Percentiles rank a stretch among this genome's conserved stretches.
Conservation (phyloP, 1,140 invertebrate species). For the Rhyzopertha dominica region DNA sequence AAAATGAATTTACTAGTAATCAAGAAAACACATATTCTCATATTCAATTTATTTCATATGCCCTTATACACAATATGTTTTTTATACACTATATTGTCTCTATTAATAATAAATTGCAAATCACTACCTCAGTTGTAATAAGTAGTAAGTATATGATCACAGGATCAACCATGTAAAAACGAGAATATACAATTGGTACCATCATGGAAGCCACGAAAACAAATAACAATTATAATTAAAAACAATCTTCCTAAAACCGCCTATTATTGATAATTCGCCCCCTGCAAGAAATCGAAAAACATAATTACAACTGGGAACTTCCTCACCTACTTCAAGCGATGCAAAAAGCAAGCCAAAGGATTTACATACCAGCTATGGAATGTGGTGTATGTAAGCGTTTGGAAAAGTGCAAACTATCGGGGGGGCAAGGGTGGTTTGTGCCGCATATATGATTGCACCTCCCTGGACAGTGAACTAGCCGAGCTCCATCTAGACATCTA, state of each 20-base stretch:
- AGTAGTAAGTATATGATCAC: slow-evolving; percentile 20
- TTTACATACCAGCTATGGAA: slow-evolving; percentile 1
- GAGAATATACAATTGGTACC: slow-evolving; percentile 15
- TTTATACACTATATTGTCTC: slow-evolving; percentile 16
- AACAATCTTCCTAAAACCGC: too few relatives aligned
- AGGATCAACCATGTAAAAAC: slow-evolving; percentile 19
- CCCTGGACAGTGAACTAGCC: slow-evolving; percentile 56
- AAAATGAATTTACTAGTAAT: background rate
- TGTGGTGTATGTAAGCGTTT: slow-evolving; percentile 12
- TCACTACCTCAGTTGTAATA: slow-evolving; percentile 16
- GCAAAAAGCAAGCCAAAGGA: background rate
- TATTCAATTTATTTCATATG: slow-evolving; percentile 23
- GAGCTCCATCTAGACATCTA: slow-evolving; percentile 61
- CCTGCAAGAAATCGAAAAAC: slow-evolving; percentile 1
- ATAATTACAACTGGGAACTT: slow-evolving; percentile 8
- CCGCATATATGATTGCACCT: slow-evolving; percentile 55
- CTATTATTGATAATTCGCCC: too few relatives aligned
- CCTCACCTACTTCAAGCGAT: background rate
- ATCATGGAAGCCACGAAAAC: background rate
- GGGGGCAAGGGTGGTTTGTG: slow-evolving; percentile 20
- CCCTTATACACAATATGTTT: slow-evolving; percentile 13
- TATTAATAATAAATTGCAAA: slow-evolving; percentile 19
- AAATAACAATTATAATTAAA: background rate
- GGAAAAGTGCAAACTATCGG: slow-evolving; percentile 19
- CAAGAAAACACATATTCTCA: slow-evolving; percentile 9